Evolutionary conservation across 2,797 vertebrate species (phyloP).

Genomic region (Coilia nasus): DNA sequence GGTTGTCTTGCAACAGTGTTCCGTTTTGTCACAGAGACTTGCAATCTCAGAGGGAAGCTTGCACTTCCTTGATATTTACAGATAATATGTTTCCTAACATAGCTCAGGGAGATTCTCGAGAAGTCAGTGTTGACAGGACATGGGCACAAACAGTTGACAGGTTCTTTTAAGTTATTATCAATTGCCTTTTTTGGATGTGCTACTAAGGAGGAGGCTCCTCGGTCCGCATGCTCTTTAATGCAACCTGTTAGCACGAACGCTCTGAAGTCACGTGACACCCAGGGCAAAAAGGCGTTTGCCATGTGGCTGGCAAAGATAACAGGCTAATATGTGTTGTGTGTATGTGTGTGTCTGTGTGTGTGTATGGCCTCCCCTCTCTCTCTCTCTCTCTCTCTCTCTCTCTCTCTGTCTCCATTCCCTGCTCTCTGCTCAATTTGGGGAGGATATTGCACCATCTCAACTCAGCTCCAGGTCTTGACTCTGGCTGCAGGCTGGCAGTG

Average conservation of each 20-base stretch:
- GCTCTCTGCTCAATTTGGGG: background rate
- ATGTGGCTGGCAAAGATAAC: conserved; percentile 21
- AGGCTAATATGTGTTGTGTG: background rate
- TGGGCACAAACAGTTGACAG: background rate
- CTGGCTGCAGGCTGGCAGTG: background rate
- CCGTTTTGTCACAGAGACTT: background rate
- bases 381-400: background rate
- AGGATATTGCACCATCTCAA: conserved; percentile 31
- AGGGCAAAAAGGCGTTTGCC: conserved; percentile 9
- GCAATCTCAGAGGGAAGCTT: background rate
- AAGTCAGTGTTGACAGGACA: background rate
- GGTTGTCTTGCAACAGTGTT: conserved; percentile 1
- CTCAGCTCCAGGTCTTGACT: conserved; percentile 20
- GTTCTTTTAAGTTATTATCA: conserved; percentile 9
- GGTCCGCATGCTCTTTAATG: background rate
- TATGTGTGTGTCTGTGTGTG: conserved; percentile 33
- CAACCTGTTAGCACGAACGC: background rate
- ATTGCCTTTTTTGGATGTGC: background rate
- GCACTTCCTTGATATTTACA: background rate
- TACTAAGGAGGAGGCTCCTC: background rate
- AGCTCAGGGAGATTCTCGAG: background rate
- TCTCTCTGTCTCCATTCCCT: background rate
- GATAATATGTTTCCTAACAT: background rate
- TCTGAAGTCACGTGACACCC: conserved; percentile 8
- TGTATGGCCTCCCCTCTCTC: background rate